A percentile compares a stretch with the other conserved stretches of the same genome.
phyloP scores from a whole-genome alignment of 2,797 vertebrate genomes.

The Macropus fuliginosus region DNA sequence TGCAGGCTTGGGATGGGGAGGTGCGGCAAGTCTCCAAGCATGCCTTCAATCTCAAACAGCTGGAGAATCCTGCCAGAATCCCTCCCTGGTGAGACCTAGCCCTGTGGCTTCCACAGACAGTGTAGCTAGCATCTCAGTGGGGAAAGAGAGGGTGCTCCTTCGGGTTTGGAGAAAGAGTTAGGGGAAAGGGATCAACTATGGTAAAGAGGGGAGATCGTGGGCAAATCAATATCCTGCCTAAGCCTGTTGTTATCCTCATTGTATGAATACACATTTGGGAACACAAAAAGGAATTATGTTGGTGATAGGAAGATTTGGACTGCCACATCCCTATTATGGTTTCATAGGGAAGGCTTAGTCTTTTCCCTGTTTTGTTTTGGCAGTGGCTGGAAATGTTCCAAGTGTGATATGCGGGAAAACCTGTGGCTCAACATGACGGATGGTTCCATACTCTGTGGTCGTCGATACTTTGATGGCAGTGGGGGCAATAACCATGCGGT shows the following conservation, averaged over 20 bases:
- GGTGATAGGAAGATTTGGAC: not conserved
- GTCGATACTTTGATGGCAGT: slow-evolving; percentile 96
- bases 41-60: slow-evolving; percentile 94
- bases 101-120: not conserved
- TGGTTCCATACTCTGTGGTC: slow-evolving; percentile 95
- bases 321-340: not conserved
- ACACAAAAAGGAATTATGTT: not conserved
- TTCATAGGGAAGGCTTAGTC: not conserved
- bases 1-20: slow-evolving; percentile 99
- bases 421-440: slow-evolving; percentile 99
- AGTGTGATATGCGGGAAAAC: slow-evolving; percentile 97
- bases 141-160: not conserved
- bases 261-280: not conserved
- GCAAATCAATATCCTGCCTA: not conserved
- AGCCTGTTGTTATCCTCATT: not conserved
- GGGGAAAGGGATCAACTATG: not conserved
- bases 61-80: slow-evolving; percentile 95
- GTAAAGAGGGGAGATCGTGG: not conserved
- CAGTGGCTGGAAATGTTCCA: slow-evolving; percentile 97
- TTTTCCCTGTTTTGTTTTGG: slow-evolving; percentile 17
- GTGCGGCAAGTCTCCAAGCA: slow-evolving; percentile 96
- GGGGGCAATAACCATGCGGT: slow-evolving; percentile 98
- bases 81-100: slow-evolving; percentile 92
- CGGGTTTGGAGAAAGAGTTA: not conserved
- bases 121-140: not conserved